Percentiles rank a stretch among this genome's conserved stretches.
These are phyloP conservation scores for Diplosoma virens DNA, from an alignment of 23 tunicate genomes.

Conservation along the genomic window DNA sequence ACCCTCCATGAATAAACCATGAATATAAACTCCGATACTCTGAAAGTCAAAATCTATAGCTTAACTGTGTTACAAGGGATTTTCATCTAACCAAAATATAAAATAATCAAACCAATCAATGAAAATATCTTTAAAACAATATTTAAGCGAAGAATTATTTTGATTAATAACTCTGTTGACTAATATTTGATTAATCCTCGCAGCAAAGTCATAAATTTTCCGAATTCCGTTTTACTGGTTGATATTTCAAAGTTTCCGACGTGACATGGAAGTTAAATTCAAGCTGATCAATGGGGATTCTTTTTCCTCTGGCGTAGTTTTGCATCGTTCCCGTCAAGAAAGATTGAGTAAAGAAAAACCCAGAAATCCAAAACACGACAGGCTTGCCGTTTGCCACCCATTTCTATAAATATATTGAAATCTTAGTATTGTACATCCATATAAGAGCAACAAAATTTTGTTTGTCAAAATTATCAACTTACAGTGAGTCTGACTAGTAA, in stretches of 20 bases:
- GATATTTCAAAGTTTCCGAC: slow-evolving; percentile 7
- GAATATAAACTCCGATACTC: slow-evolving; percentile 58
- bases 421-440: not conserved
- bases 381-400: slow-evolving; percentile 87
- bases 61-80: too few relatives aligned
- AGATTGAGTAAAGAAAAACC: slow-evolving; percentile 89
- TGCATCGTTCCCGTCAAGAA: slow-evolving; percentile 90
- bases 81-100: too few relatives aligned
- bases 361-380: slow-evolving; percentile 83
- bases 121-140: too few relatives aligned
- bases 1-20: slow-evolving; percentile 91
- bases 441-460: too few relatives aligned
- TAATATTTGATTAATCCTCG: too few relatives aligned
- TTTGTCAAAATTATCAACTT: too few relatives aligned
- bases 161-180: too few relatives aligned
- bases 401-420: slow-evolving; percentile 18
- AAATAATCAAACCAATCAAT: too few relatives aligned
- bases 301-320: slow-evolving; percentile 59
- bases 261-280: slow-evolving; percentile 61
- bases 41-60: slow-evolving; percentile 4
- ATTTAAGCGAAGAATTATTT: too few relatives aligned
- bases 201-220: too few relatives aligned
- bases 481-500: too few relatives aligned
- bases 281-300: slow-evolving; percentile 76
- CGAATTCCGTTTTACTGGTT: slow-evolving; percentile 41